phyloP scores from a whole-genome alignment of 2,888 invertebrate genomes.

The Andrena flavipes region DNA sequence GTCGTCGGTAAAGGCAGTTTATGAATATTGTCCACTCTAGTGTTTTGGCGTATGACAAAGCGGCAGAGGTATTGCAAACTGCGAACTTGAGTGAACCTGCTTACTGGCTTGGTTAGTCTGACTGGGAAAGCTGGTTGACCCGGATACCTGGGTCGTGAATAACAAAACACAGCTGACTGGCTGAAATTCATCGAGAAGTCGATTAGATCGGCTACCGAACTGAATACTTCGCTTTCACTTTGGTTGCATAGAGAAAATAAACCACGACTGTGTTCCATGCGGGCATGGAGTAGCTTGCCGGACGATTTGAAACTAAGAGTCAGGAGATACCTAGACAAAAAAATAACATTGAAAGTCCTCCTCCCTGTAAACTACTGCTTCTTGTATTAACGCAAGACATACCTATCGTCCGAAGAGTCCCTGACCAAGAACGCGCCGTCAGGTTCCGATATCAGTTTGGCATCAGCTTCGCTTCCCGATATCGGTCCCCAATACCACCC shows the following conservation, averaged over 20 bases:
- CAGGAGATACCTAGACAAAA: constrained; percentile 87
- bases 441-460: constrained; percentile 88
- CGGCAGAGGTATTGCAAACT: constrained; percentile 91
- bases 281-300: constrained; percentile 90
- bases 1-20: constrained; percentile 89
- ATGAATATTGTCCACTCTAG: constrained; percentile 89
- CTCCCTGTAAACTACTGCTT: not conserved
- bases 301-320: constrained; percentile 91
- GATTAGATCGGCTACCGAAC: constrained; percentile 90
- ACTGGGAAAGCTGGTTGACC: constrained; percentile 91
- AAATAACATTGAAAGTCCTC: constrained; percentile 16
- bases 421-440: constrained; percentile 92
- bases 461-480: constrained; percentile 90
- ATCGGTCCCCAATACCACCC: constrained; percentile 95
- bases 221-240: constrained; percentile 85
- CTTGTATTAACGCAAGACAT: not conserved
- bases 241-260: constrained; percentile 88
- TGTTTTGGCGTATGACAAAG: constrained; percentile 90
- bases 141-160: constrained; percentile 89
- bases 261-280: constrained; percentile 90
- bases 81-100: constrained; percentile 90
- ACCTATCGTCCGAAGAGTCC: constrained; percentile 89
- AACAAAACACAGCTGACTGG: constrained; percentile 90
- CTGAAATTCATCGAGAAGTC: constrained; percentile 91
- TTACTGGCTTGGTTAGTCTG: constrained; percentile 90